These are phyloP conservation scores for Dipodomys stephensi DNA, from an alignment of 2,113 vertebrate species.

Conservation along the genomic window DNA sequence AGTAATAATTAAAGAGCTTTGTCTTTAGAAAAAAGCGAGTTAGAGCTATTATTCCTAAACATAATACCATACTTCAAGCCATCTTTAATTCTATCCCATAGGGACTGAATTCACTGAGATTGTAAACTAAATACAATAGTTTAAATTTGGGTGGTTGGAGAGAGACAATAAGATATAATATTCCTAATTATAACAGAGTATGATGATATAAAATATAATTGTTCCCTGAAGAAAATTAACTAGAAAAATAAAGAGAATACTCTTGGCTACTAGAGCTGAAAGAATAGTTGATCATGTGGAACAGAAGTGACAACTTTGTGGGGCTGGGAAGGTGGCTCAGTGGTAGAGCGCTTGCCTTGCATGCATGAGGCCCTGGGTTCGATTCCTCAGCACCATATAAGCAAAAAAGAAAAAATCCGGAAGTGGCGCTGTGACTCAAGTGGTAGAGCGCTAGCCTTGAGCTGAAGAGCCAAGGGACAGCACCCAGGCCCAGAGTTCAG, in stretches of 20 bases:
- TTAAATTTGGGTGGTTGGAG: not conserved
- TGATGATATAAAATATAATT: not conserved
- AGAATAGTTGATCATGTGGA: constrained; percentile 10
- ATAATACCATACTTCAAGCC: not conserved
- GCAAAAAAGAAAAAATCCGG: too few species aligned
- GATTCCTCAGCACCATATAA: too few species aligned
- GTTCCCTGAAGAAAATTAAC: not conserved
- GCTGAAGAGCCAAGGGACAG: too few species aligned
- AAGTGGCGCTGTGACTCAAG: too few species aligned
- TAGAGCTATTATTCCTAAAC: not conserved
- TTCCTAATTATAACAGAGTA: not conserved
- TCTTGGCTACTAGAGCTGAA: not conserved
- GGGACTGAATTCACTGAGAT: not conserved
- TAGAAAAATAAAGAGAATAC: not conserved
- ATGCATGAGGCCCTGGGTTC: too few species aligned
- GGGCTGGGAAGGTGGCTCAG: too few species aligned
- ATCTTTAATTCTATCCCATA: not conserved
- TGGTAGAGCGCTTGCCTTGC: too few species aligned
- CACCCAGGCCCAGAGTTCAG: too few species aligned
- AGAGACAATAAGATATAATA: not conserved
- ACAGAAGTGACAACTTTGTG: not conserved
- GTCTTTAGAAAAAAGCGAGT: not conserved
- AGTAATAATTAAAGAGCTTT: not conserved
- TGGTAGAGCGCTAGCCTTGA: too few species aligned
- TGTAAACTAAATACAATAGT: not conserved